Evolutionary conservation across 1,140 invertebrate genomes (phyloP), one percentile per base, ranked within the genome.

Genomic region (Penaeus chinensis): DNA sequence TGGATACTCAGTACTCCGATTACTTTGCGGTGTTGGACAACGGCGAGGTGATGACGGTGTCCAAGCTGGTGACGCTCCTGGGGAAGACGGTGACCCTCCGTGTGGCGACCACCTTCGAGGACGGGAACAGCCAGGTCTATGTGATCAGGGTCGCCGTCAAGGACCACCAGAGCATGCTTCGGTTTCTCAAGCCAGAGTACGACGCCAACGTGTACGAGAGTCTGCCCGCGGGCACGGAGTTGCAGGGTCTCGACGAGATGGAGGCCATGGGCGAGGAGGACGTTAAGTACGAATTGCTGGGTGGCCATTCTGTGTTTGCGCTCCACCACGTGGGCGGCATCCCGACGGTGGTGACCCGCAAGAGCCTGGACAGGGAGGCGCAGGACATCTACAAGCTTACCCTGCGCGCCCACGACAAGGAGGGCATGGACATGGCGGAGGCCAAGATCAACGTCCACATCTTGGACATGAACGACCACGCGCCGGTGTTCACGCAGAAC

Each of bases 381-480:
- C 76, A 89, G 24, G 82, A 85, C 61, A n/a, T 85, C 37, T 88
- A 89, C 47, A 27, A 83, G 61, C 82, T 90, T 16, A 66, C 83
- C 18, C 84, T 90, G 32, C 80, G 85, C 42, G 90, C 90, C 20
- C 85, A 81, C 24, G 90, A 90, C 71, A 84, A 84, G 37, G 84
- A 82, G 27, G 87, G 87, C 16, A 84, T 89, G 71, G 90, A 90
- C 63, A 80, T 66, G 62, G 81, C 90, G n/a, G 82, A 87, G 62
- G 88, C 88, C 20, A 88, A 87, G 82, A 83, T 98, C 5, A 93
- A 94, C 27, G 94, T 99, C 5, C 93, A 94, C 8, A 94, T 99
- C 0, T 91, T 95, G 1, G 97, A 99, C 91, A 95, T 96, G 90
- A 99, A 99, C 92, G 98, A 99, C 92, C 98, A 99, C 91, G 94